A percentile compares a stretch with the other conserved stretches of the same genome.
Conservation (phyloP, 2,888 invertebrate species). For the Agrilus cyanescens region DNA sequence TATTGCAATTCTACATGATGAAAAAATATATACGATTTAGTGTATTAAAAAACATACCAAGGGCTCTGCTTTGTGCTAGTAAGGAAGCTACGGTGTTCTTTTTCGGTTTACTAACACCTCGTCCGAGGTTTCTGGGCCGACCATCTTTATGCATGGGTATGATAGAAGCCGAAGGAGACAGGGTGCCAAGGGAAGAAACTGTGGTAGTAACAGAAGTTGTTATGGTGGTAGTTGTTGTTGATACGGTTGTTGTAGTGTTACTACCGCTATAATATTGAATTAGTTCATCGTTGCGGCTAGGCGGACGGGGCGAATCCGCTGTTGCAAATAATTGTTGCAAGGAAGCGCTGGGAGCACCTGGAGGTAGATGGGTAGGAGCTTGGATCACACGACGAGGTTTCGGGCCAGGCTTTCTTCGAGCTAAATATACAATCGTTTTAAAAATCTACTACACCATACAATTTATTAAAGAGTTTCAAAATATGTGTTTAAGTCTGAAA, state of each 20-base stretch:
- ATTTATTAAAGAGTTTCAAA: too few relatives aligned
- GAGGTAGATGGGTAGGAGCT: constrained; percentile 34
- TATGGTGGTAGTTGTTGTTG: constrained; percentile 18
- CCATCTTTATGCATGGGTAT: constrained; percentile 52
- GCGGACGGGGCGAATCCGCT: constrained; percentile 46
- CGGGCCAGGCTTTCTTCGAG: constrained; percentile 64
- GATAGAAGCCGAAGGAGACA: constrained; percentile 11
- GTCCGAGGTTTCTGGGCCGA: constrained; percentile 69
- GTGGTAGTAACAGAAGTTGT: constrained; percentile 14
- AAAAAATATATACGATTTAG: not conserved
- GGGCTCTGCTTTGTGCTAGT: constrained; percentile 73
- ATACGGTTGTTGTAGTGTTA: constrained; percentile 5
- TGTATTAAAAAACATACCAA: constrained; percentile 37
- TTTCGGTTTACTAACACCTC: constrained; percentile 82
- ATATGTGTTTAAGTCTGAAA: too few relatives aligned
- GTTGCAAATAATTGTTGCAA: constrained; percentile 45
- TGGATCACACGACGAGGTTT: constrained; percentile 51
- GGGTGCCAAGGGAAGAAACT: constrained; percentile 7
- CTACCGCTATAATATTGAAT: constrained; percentile 14
- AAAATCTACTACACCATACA: too few relatives aligned
- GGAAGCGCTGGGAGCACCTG: constrained; percentile 41
- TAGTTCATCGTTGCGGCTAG: constrained; percentile 35
- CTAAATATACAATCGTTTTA: constrained; percentile 32
- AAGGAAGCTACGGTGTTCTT: constrained; percentile 86
- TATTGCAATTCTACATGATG: not conserved